Evolutionary conservation across 1,140 invertebrate species (phyloP).

Genomic region (honey bee (Apis mellifera)): DNA sequence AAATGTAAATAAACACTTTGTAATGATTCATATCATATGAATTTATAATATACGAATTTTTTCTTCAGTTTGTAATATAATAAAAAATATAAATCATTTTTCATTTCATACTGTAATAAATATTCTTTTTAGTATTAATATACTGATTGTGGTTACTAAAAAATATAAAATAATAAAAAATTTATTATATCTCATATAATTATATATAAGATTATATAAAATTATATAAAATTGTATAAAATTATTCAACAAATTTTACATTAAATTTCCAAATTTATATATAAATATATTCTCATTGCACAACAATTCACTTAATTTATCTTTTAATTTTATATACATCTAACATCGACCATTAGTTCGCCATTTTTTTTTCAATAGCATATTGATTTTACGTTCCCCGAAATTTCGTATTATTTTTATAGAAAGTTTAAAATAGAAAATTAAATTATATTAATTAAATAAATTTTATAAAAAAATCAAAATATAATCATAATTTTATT

Average conservation of each 20-base stretch:
- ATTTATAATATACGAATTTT: not conserved
- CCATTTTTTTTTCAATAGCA: not conserved
- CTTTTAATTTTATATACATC: not conserved
- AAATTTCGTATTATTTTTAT: not conserved
- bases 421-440: not conserved
- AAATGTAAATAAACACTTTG: not conserved
- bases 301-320: not conserved
- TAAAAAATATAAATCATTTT: not conserved
- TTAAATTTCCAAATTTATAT: not conserved
- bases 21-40: not conserved
- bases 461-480: not conserved
- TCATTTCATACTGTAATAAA: too few species aligned
- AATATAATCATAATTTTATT: not conserved
- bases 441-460: not conserved
- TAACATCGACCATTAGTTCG: not conserved
- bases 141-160: not conserved
- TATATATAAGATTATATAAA: too few species aligned
- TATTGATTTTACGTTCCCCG: not conserved
- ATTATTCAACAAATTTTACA: not conserved
- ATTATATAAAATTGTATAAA: too few species aligned
- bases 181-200: too few species aligned
- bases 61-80: not conserved
- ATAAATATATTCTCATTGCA: not conserved
- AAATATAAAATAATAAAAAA: not conserved
- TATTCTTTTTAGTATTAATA: too few species aligned